Evolutionary conservation across 2,888 invertebrate species (phyloP), one percentile per base, ranked within the genome.

Genomic region (Odontocolon sp.): DNA sequence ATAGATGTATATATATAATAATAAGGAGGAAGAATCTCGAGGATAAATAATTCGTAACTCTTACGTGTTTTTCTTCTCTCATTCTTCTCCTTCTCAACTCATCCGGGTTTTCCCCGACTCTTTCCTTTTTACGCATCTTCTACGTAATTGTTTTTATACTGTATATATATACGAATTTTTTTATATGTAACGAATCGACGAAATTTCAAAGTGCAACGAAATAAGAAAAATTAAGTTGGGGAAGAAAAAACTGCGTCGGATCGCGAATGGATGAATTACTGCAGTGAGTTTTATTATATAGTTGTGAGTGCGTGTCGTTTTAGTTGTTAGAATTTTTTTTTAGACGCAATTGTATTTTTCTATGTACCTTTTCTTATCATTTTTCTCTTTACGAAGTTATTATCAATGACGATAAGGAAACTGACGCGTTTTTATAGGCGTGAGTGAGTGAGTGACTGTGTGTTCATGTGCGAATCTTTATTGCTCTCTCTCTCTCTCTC

Each of bases 391-490:
- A 28, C 31, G 61, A 14, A 14, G 31, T 54, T 50, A 28, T 31
- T 45, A 45, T 31, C 21, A 47, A 63, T 54, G 33, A 54, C 54
- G 54, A 54, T 63, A 63, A 45, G 47, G 11, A 8, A 18, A 47
- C 18, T 47, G 18, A 0, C 47, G 2, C 16, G 33, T 9, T 14
- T 18, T 14, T 16, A n/a, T n/a, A n/a, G 26, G 26, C 16, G 18
- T 40, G 54, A 31, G 54, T 33, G 31, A 16, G 3, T 14, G 56
- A 2, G 57, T 40, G 57, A n/a, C 9, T 61, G 59, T 6, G 61
- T 31, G 38, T 3, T 14, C 26, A 26, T 14, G 26, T 26, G 40
- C n/a, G 57, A 40, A 9, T 18, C 16, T 6, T 28, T 14, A 23
- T 3, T 8, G 33, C 2, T 4, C 33, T 33, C 33, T 2, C n/a